A percentile compares a stretch with the other conserved stretches of the same genome.
Evolutionary conservation across 2,888 invertebrate species (phyloP).

Genomic region (Silvanus unidentatus): DNA sequence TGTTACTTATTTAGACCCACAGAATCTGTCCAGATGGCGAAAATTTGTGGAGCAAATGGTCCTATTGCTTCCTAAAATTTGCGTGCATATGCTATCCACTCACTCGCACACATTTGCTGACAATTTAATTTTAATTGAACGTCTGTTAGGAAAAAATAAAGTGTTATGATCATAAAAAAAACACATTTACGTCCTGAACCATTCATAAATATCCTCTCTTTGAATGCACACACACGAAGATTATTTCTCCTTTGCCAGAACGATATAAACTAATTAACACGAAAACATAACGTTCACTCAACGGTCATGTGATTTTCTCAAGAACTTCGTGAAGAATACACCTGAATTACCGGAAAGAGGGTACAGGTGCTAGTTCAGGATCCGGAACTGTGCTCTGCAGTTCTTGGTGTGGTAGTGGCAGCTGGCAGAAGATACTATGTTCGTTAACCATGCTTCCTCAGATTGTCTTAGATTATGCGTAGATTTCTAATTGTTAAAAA

Average conservation of each 20-base stretch:
- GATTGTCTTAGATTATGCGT: slow-evolving; percentile 39
- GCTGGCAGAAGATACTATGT: slow-evolving; percentile 28
- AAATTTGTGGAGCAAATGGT: slow-evolving; percentile 21
- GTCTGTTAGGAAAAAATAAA: too few relatives aligned
- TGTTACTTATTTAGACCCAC: slow-evolving; percentile 30
- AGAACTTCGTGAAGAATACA: slow-evolving; percentile 22
- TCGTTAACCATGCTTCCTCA: slow-evolving; percentile 42
- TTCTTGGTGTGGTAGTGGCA: slow-evolving; percentile 26
- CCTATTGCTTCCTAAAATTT: slow-evolving; percentile 21
- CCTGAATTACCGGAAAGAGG: slow-evolving; percentile 34
- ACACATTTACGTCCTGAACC: too few relatives aligned
- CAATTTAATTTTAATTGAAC: too few relatives aligned
- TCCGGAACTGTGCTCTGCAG: slow-evolving; percentile 43
- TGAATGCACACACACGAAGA: too few relatives aligned
- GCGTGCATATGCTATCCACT: neutral
- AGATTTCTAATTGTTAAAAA: slow-evolving; percentile 22
- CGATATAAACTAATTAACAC: too few relatives aligned
- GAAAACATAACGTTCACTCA: slow-evolving; percentile 2
- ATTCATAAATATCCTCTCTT: too few relatives aligned
- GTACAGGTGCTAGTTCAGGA: slow-evolving; percentile 37
- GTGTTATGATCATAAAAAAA: too few relatives aligned
- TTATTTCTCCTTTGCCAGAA: too few relatives aligned
- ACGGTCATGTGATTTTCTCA: slow-evolving; percentile 19
- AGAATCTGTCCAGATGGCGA: slow-evolving; percentile 36
- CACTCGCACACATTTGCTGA: neutral